Evolutionary conservation across 2,888 invertebrate genomes (phyloP).

Genomic region (Operophtera brumata): DNA sequence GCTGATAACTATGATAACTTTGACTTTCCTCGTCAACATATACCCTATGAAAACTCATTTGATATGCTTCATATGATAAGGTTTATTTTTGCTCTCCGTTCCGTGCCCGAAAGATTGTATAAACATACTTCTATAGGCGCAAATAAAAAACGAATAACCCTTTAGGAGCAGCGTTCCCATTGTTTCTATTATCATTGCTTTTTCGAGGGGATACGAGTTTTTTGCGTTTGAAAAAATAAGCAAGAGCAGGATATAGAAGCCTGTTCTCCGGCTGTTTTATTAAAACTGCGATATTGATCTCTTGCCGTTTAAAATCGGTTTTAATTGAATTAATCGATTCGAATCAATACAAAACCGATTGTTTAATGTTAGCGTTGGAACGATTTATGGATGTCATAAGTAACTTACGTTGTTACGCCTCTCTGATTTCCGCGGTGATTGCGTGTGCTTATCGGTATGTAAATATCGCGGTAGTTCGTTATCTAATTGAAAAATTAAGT

Average conservation of each 20-base stretch:
- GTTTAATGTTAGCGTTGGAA: slow-evolving; percentile 67
- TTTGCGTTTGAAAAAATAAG: slow-evolving; percentile 64
- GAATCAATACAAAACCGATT: slow-evolving; percentile 55
- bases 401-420: slow-evolving; percentile 63
- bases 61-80: too few relatives aligned
- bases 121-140: slow-evolving; percentile 42
- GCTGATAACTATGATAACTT: too few relatives aligned
- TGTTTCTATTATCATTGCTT: slow-evolving; percentile 77
- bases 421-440: slow-evolving; percentile 55
- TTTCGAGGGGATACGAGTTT: slow-evolving; percentile 62
- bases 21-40: too few relatives aligned
- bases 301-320: slow-evolving; percentile 51
- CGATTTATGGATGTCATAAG: slow-evolving; percentile 68
- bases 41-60: too few relatives aligned
- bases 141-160: slow-evolving; percentile 75
- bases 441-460: slow-evolving; percentile 58
- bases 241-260: slow-evolving; percentile 69
- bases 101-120: slow-evolving; percentile 7
- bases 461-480: slow-evolving; percentile 47
- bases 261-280: slow-evolving; percentile 74
- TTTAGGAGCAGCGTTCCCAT: slow-evolving; percentile 62
- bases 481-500: slow-evolving; percentile 28
- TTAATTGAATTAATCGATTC: slow-evolving; percentile 67
- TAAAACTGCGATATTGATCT: slow-evolving; percentile 77
- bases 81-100: slow-evolving; percentile 11